Conservation (phyloP, 2,888 invertebrate genomes). For the Tetropium fuscum region DNA sequence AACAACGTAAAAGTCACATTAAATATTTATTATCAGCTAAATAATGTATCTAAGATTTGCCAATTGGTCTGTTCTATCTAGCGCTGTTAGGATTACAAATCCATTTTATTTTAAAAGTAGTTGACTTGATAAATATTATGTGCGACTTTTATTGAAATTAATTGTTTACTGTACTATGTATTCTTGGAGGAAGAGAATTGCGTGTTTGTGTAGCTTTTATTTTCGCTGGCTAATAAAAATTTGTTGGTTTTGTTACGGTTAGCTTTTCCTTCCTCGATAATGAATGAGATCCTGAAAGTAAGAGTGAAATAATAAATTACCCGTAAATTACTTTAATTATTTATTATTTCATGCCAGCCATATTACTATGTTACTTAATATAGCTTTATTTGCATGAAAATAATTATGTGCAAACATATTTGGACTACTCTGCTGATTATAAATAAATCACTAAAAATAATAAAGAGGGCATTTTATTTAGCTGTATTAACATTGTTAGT, state of each 20-base stretch:
- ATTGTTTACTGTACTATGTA: slow-evolving; percentile 47
- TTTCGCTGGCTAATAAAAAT: slow-evolving; percentile 37
- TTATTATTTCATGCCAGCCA: background rate
- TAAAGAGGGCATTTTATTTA: too few species aligned
- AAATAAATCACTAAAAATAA: too few species aligned
- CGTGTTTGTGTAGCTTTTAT: slow-evolving; percentile 47
- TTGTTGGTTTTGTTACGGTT: slow-evolving; percentile 31
- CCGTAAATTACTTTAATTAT: slow-evolving; percentile 12
- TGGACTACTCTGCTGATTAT: too few species aligned
- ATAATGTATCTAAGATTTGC: slow-evolving; percentile 4
- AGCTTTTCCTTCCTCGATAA: slow-evolving; percentile 25
- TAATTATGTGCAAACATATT: too few species aligned
- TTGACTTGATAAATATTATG: slow-evolving; percentile 47
- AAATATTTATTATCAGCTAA: slow-evolving; percentile 8
- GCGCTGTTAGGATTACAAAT: slow-evolving; percentile 8
- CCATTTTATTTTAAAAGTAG: slow-evolving; percentile 11
- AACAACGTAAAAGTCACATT: slow-evolving; percentile 3
- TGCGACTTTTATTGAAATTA: slow-evolving; percentile 54
- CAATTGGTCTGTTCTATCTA: too few species aligned
- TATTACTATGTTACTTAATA: too few species aligned
- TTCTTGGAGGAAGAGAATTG: slow-evolving; percentile 44
- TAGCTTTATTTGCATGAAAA: too few species aligned
- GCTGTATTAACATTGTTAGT: too few species aligned
- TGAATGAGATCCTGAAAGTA: slow-evolving; percentile 29
- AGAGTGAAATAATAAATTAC: slow-evolving; percentile 11